These are phyloP conservation scores for Podarcis cretensis DNA, from an alignment of 2,113 vertebrate species.

Conservation along the genomic window DNA sequence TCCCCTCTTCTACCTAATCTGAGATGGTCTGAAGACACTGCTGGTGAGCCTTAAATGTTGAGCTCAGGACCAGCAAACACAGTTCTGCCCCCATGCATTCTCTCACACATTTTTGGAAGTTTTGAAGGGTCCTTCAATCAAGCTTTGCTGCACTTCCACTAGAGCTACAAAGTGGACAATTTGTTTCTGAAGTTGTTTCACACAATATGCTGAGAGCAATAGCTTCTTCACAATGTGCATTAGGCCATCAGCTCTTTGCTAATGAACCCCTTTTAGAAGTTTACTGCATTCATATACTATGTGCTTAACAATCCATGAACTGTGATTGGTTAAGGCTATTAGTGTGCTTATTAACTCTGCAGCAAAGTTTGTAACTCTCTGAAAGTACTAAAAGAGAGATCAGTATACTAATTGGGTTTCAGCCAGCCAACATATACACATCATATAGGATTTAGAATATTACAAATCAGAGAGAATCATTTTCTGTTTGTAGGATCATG, in stretches of 20 bases:
- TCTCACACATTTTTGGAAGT: neutral
- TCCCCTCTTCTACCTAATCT: neutral
- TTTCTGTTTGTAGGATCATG: neutral
- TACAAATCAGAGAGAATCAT: neutral
- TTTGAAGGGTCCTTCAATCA: neutral
- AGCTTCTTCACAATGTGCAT: constrained; percentile 1
- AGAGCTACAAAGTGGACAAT: neutral
- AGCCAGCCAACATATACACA: neutral
- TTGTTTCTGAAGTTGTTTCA: neutral
- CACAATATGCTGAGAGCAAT: neutral
- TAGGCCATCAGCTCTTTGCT: neutral
- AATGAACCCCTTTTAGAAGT: neutral
- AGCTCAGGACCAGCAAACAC: neutral
- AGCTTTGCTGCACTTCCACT: neutral
- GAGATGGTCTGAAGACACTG: neutral
- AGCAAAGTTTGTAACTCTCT: constrained; percentile 12
- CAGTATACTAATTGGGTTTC: constrained; percentile 33
- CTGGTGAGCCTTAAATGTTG: neutral
- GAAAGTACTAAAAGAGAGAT: neutral
- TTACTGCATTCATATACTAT: constrained; percentile 16
- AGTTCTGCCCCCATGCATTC: too few species aligned
- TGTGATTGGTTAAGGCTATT: constrained; percentile 15
- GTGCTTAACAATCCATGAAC: constrained; percentile 17
- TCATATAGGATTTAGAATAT: neutral
- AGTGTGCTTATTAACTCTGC: constrained; percentile 14